Conservation (phyloP, 2,888 invertebrate species). For the Pocota personata region DNA sequence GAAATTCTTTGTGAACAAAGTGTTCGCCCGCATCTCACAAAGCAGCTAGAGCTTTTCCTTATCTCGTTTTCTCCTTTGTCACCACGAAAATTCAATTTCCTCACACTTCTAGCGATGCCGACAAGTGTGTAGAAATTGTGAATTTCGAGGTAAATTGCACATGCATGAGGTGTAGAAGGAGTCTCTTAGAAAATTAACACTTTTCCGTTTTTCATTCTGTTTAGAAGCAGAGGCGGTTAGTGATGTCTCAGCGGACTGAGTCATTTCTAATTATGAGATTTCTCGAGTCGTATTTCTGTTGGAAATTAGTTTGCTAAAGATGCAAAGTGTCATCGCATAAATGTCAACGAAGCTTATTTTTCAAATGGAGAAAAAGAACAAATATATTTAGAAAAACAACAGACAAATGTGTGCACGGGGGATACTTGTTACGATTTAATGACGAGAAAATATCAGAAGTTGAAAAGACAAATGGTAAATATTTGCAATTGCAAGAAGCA, state of each 20-base stretch:
- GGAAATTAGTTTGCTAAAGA: constrained; percentile 65
- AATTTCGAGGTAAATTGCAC: constrained; percentile 41
- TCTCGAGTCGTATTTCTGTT: constrained; percentile 49
- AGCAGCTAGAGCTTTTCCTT: constrained; percentile 57
- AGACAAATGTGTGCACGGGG: neutral
- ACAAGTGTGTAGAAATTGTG: neutral
- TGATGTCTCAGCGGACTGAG: constrained; percentile 56
- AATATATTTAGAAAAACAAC: constrained; percentile 5
- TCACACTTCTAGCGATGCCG: constrained; percentile 7
- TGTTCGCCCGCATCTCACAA: constrained; percentile 39
- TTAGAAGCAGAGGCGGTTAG: constrained; percentile 8
- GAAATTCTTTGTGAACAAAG: constrained; percentile 60
- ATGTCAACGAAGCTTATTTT: constrained; percentile 54
- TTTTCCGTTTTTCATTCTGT: constrained; percentile 51
- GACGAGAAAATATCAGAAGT: constrained; percentile 5
- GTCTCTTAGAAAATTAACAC: constrained; percentile 54
- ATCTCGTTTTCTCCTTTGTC: constrained; percentile 67
- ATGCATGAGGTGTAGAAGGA: constrained; percentile 37
- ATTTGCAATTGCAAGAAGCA: constrained; percentile 31
- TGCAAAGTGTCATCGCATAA: constrained; percentile 58
- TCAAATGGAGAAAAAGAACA: constrained; percentile 12
- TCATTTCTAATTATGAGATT: constrained; percentile 66
- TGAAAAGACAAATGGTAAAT: constrained; percentile 28
- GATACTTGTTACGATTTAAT: neutral
- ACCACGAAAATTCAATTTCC: constrained; percentile 68